Conservation (phyloP, 2,113 vertebrate species). For the Leptobrachium ailaonicum region DNA sequence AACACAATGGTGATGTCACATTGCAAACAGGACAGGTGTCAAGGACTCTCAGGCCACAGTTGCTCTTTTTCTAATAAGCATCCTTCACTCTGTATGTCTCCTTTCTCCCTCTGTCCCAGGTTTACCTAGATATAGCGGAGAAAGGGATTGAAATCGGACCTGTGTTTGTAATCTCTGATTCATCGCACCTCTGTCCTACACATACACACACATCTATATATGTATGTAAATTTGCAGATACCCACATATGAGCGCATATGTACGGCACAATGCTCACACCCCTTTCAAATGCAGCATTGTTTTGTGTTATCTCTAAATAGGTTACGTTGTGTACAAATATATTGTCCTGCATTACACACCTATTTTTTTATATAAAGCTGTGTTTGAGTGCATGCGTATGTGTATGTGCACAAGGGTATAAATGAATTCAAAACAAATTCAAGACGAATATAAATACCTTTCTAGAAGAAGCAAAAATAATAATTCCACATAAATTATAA, state of each 20-base stretch:
- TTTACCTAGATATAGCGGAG: conserved; percentile 37
- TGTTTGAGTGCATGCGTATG: too few species aligned
- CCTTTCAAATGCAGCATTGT: neutral
- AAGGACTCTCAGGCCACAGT: conserved; percentile 43
- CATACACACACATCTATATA: neutral
- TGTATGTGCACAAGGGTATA: too few species aligned
- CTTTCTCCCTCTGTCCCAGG: conserved; percentile 30
- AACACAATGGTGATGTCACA: conserved; percentile 38
- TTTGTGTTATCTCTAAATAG: neutral
- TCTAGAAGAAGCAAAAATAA: neutral
- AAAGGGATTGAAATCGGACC: neutral
- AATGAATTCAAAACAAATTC: neutral
- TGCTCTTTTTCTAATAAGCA: conserved; percentile 7
- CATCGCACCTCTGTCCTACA: neutral
- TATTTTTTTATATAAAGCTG: neutral
- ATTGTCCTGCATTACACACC: neutral
- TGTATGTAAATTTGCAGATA: neutral
- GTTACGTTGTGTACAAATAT: neutral
- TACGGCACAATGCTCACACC: neutral
- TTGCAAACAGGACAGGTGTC: conserved; percentile 33
- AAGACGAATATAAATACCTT: neutral
- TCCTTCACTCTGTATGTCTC: conserved; percentile 5
- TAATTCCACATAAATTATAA: neutral
- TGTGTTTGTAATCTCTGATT: neutral
- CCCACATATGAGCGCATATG: neutral